These are phyloP conservation scores for Hirudo medicinalis DNA, from an alignment of 1,140 invertebrate species.

Conservation along the genomic window DNA sequence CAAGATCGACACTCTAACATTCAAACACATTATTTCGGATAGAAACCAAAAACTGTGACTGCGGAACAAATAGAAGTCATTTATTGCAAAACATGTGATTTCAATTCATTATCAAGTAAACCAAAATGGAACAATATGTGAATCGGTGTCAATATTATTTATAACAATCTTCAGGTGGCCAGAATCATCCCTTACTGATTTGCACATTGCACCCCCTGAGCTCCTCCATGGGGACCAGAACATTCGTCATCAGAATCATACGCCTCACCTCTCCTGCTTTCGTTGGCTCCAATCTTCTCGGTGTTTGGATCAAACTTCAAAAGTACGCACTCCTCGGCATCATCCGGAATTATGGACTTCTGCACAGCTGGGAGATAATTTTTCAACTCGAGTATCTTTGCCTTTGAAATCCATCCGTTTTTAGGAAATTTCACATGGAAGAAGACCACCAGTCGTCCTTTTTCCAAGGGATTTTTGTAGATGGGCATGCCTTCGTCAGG, in stretches of 20 bases:
- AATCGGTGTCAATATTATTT: no score
- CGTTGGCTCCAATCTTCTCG: slow-evolving; percentile 20
- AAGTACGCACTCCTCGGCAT: slow-evolving; percentile 60
- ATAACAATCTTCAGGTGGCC: no score
- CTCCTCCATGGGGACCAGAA: slow-evolving; percentile 43
- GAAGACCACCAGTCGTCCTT: slow-evolving; percentile 80
- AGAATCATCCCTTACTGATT: slow-evolving; percentile 53
- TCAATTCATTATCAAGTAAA: no score
- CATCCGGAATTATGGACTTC: slow-evolving; percentile 64
- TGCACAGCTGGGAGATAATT: slow-evolving; percentile 60
- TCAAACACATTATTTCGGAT: no score
- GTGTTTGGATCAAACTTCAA: slow-evolving; percentile 40
- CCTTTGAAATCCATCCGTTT: slow-evolving; percentile 54
- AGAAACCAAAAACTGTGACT: no score
- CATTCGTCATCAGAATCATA: slow-evolving; percentile 36
- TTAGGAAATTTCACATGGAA: slow-evolving; percentile 82
- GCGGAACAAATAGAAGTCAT: no score
- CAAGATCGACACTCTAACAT: no score
- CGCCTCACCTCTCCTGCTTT: slow-evolving; percentile 21
- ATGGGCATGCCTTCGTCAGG: slow-evolving; percentile 90
- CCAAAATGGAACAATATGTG: no score
- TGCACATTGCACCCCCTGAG: slow-evolving; percentile 69
- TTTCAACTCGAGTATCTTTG: slow-evolving; percentile 63
- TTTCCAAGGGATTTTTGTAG: slow-evolving; percentile 89
- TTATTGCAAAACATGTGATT: no score